A percentile compares a stretch with the other conserved stretches of the same genome.
Evolutionary conservation across 2,888 invertebrate genomes (phyloP).

Genomic region (Tachina grossa): DNA sequence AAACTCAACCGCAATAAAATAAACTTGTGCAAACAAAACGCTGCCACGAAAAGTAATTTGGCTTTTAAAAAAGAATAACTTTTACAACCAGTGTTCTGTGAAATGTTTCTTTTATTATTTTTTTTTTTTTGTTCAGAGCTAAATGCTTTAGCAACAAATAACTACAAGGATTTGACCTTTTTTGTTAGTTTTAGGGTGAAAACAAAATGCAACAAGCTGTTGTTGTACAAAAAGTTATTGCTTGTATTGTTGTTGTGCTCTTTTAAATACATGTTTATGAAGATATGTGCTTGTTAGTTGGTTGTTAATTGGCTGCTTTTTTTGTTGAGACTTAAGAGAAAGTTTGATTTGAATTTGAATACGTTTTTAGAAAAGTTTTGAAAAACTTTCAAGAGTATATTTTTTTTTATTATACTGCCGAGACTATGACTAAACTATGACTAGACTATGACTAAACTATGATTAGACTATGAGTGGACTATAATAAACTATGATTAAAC

Average conservation of each 20-base stretch:
- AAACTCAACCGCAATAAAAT: slow-evolving; percentile 23
- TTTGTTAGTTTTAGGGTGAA: not conserved
- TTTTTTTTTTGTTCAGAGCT: not conserved
- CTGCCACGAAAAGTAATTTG: slow-evolving; percentile 29
- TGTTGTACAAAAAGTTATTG: slow-evolving; percentile 1
- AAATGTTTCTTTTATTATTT: not conserved
- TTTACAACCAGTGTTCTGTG: not conserved
- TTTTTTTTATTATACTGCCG: not conserved
- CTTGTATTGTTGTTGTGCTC: not conserved
- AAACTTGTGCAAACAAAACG: slow-evolving; percentile 1
- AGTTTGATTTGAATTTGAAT: not conserved
- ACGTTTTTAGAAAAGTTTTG: not conserved
- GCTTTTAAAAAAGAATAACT: slow-evolving; percentile 3
- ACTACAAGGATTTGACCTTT: not conserved
- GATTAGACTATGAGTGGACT: not conserved
- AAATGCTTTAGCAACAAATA: not conserved
- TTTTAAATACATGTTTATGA: not conserved
- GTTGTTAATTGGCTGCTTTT: not conserved
- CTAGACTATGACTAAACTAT: not conserved
- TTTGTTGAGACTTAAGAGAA: not conserved
- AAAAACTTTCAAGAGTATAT: too few relatives aligned
- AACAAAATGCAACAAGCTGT: not conserved
- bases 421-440: not conserved
- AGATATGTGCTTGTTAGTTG: not conserved
- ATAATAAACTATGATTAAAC: not conserved